Conservation (phyloP, 2,888 invertebrate genomes). For the Macaria liturata region DNA sequence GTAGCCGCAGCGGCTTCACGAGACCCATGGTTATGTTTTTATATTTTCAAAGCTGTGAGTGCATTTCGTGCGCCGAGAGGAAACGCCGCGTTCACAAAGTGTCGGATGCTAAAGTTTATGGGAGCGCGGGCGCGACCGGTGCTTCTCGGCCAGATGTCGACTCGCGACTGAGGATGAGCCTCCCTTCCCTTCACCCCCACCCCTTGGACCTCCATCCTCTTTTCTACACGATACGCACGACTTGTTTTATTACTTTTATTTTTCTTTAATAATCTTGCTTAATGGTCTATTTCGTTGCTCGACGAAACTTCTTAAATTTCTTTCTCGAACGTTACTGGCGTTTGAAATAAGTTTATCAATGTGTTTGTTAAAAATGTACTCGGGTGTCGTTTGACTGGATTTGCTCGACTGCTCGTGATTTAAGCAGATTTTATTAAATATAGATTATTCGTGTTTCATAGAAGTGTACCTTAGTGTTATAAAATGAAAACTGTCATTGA, state of each 20-base stretch:
- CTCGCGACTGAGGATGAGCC: conserved; percentile 56
- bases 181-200: conserved; percentile 55
- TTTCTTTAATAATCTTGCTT: conserved; percentile 78
- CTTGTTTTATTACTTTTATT: conserved; percentile 78
- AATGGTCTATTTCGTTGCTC: conserved; percentile 71
- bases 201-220: conserved; percentile 52
- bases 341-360: conserved; percentile 47
- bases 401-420: too few species aligned
- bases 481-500: too few species aligned
- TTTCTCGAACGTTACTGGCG: conserved; percentile 51
- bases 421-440: too few species aligned
- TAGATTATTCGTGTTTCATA: too few species aligned
- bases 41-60: conserved; percentile 2
- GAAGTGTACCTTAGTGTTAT: too few species aligned
- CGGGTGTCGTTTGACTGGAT: too few species aligned
- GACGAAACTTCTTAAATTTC: conserved; percentile 67
- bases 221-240: conserved; percentile 66
- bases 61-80: conserved; percentile 25
- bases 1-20: conserved; percentile 44
- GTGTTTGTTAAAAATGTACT: conserved; percentile 4
- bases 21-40: conserved; percentile 34
- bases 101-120: conserved; percentile 32
- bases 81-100: conserved; percentile 32
- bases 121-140: conserved; percentile 1
- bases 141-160: conserved; percentile 40